A percentile compares a stretch with the other conserved stretches of the same genome.
Conservation (phyloP, 2,888 invertebrate species). For the Thereva nobilitata region DNA sequence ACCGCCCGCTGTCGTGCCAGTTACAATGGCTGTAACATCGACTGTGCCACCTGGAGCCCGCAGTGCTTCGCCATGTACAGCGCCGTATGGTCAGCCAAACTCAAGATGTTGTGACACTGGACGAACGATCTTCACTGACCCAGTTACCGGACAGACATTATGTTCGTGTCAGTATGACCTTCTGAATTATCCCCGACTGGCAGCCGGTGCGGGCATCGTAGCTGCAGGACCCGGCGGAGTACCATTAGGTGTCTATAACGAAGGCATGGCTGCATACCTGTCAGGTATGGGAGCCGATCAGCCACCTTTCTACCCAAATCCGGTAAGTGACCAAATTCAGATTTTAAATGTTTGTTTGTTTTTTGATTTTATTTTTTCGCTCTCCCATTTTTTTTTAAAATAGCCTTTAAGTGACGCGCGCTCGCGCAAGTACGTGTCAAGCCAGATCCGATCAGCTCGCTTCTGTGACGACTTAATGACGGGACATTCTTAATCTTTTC, state of each 20-base stretch:
- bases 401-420: neutral
- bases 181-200: conserved; percentile 76
- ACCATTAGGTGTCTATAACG: conserved; percentile 79
- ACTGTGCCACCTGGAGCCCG: conserved; percentile 61
- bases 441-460: neutral
- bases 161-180: conserved; percentile 92
- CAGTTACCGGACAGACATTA: conserved; percentile 83
- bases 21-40: conserved; percentile 61
- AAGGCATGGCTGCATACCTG: conserved; percentile 85
- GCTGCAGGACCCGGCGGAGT: conserved; percentile 66
- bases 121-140: conserved; percentile 87
- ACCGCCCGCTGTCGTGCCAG: conserved; percentile 65
- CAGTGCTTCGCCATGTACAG: conserved; percentile 61
- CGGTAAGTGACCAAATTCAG: conserved; percentile 66
- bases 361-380: too few relatives aligned
- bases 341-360: neutral
- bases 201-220: conserved; percentile 58
- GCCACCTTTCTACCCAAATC: conserved; percentile 81
- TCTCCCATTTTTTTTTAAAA: too few relatives aligned
- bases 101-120: conserved; percentile 87
- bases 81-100: conserved; percentile 59
- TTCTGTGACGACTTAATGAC: conserved; percentile 19
- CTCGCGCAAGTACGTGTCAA: too few relatives aligned
- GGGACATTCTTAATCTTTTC: conserved; percentile 14
- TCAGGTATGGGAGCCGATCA: conserved; percentile 84